These are phyloP conservation scores for Drosophila kurseongensis DNA, from an alignment of 1,140 invertebrate species.

Conservation along the genomic window DNA sequence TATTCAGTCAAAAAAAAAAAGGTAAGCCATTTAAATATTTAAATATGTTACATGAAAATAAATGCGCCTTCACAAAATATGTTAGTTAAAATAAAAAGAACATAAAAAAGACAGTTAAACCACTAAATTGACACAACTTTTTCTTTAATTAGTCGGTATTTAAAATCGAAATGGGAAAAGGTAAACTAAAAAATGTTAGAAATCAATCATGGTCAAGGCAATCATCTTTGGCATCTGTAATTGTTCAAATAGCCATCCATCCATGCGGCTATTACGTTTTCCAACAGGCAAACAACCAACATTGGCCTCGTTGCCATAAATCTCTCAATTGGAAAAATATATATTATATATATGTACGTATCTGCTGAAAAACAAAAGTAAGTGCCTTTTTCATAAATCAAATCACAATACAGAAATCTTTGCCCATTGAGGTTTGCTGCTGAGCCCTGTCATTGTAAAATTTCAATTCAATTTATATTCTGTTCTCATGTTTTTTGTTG, in stretches of 20 bases:
- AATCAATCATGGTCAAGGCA: conserved; percentile 16
- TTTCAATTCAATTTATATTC: conserved; percentile 64
- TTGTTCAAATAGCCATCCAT: conserved; percentile 31
- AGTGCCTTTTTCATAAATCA: conserved; percentile 53
- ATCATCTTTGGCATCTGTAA: conserved; percentile 16
- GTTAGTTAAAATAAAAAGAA: no score
- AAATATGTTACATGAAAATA: no score
- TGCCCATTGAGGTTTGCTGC: conserved; percentile 30
- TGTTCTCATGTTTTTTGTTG: conserved; percentile 19
- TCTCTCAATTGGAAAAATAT: conserved; percentile 36
- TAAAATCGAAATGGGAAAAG: background rate
- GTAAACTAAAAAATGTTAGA: background rate
- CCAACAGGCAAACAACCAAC: conserved; percentile 30
- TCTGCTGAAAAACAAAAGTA: conserved; percentile 22
- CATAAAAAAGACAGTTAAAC: no score
- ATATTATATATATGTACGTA: conserved; percentile 8
- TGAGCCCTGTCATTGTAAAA: conserved; percentile 46
- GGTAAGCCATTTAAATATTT: no score
- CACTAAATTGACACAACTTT: no score
- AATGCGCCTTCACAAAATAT: no score
- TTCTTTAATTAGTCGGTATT: no score
- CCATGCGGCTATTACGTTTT: conserved; percentile 18
- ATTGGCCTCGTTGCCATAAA: conserved; percentile 51
- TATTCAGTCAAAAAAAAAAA: background rate
- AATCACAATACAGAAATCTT: conserved; percentile 40